Evolutionary conservation across 2,113 vertebrate genomes (phyloP), one percentile per base, ranked within the genome.

Genomic region (Caranx ignobilis): DNA sequence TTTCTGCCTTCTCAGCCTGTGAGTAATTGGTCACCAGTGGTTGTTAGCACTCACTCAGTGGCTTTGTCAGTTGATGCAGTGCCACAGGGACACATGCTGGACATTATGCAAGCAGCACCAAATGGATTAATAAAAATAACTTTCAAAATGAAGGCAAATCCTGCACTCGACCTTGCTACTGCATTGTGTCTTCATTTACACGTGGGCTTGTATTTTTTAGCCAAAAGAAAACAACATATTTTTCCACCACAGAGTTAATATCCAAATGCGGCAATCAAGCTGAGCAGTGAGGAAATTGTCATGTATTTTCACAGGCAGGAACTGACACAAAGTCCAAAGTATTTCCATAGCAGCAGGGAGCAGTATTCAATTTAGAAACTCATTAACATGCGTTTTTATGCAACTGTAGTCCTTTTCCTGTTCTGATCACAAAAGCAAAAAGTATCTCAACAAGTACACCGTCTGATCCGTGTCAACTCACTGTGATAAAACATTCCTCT

Each of bases 1-100:
- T 72, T 43, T 82, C 68, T 82, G 72, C 4, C 31, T 47, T 6
- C 32, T 73, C 83, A 76, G 87, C 83, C 74, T 47, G 39, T 34
- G 21, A 57, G 47, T 48, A 21, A 43, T 54, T 32, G 15, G 34
- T 68, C 52, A 77, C 3, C 21, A 10, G 71, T 13, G 39, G 43
- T 71, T 80, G 54, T 74, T 63, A 62, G 55, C n/a, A 43, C 11
- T 19, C 3, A 13, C 2, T 65, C 59, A 55, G 7, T 34, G 63
- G 35, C 48, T 65, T 60, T 56, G 60, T 81, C 67, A 66, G 60
- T 70, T 21, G 21, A 31, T 47, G n/a, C 66, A 13, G 11, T 11
- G 13, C 2, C 39, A 57, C 50, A 19, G 19, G 21, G n/a, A n/a
- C 1, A 18, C 57, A 67, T 26, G 47, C 34, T 6, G 21, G 52